Percentiles rank a stretch among this genome's conserved stretches.
Evolutionary conservation across 2,797 vertebrate species (phyloP).

Genomic region (Gymnothorax javanicus): DNA sequence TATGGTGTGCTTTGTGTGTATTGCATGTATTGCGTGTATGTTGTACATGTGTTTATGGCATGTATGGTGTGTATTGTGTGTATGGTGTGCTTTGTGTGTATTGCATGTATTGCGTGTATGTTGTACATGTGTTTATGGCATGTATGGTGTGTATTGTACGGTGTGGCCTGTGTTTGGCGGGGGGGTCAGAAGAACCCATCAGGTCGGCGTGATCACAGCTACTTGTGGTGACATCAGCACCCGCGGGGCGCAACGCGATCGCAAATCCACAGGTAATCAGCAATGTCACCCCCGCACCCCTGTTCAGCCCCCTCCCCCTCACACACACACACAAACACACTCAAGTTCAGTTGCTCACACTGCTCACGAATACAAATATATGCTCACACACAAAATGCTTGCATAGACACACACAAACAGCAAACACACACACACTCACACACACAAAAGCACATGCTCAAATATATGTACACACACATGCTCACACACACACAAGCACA

Average conservation of each 20-base stretch:
- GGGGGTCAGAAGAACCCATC: background rate
- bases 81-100: background rate
- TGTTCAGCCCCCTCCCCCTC: background rate
- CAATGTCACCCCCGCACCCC: conserved; percentile 42
- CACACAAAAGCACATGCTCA: conserved; percentile 11
- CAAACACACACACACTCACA: background rate
- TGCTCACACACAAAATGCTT: background rate
- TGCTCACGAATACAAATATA: background rate
- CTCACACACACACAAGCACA: conserved; percentile 10
- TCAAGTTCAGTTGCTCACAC: conserved; percentile 8
- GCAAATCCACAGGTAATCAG: conserved; percentile 67
- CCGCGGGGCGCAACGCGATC: conserved; percentile 73
- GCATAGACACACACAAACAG: conserved; percentile 26
- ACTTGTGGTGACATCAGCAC: conserved; percentile 39
- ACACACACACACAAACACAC: background rate
- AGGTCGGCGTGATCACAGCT: conserved; percentile 2
- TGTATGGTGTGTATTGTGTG: background rate
- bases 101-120: too few species aligned
- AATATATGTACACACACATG: background rate
- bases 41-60: background rate
- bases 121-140: background rate
- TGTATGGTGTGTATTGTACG: background rate
- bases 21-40: too few species aligned
- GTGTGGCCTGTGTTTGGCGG: background rate
- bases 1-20: too few species aligned